Conservation (phyloP, 2,797 vertebrate species). For the Taeniopygia guttata region DNA sequence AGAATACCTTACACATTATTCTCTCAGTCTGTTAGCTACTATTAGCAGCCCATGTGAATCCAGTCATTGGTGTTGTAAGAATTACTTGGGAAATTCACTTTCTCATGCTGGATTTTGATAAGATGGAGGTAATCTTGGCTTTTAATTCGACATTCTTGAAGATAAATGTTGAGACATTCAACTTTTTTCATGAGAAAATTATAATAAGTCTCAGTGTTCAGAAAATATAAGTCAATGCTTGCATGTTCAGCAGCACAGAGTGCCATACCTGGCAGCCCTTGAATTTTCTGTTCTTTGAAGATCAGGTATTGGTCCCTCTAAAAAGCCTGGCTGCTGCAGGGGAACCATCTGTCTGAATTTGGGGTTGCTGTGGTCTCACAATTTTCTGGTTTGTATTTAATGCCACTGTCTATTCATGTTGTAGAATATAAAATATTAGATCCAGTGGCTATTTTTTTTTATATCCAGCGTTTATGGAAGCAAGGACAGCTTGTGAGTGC, state of each 20-base stretch:
- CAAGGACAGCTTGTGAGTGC: neutral
- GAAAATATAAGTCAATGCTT: neutral
- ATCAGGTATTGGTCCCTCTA: neutral
- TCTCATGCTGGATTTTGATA: neutral
- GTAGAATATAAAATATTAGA: neutral
- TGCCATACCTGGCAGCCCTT: neutral
- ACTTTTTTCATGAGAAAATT: neutral
- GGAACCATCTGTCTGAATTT: neutral
- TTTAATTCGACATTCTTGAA: neutral
- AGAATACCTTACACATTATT: constrained; percentile 38
- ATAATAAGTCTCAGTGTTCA: neutral
- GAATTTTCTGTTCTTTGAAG: neutral
- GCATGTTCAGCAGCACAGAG: neutral
- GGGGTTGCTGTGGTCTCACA: neutral
- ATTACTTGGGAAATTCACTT: neutral
- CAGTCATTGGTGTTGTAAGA: neutral
- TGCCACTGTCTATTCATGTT: neutral
- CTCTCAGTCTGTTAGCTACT: neutral
- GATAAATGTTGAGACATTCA: neutral
- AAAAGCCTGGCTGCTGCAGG: neutral
- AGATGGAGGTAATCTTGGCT: neutral
- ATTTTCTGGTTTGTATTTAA: neutral
- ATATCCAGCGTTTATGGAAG: neutral
- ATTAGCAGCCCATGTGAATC: neutral
- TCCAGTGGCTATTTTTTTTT: neutral